phyloP scores from a whole-genome alignment of 64 coral and sea anemone genomes.

The Porites lutea region DNA sequence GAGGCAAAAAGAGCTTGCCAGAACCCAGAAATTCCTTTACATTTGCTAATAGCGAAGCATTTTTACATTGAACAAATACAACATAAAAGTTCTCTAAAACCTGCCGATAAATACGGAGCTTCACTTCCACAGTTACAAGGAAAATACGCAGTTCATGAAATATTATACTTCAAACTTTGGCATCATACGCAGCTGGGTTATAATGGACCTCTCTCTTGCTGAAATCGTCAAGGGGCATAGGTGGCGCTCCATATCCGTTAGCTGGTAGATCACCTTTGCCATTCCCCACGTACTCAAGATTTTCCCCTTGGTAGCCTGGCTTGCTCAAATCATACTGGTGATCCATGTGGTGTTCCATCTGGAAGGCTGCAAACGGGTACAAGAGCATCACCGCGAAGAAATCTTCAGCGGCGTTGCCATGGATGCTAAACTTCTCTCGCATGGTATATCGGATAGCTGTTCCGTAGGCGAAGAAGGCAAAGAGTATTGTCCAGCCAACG shows the following conservation, averaged over 20 bases:
- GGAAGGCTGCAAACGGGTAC: constrained; percentile 61
- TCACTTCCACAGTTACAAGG: too few species aligned
- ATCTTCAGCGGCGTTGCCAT: constrained; percentile 62
- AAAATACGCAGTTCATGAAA: too few species aligned
- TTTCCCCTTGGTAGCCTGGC: background rate
- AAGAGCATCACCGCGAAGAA: constrained; percentile 67
- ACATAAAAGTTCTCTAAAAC: too few species aligned
- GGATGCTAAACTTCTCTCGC: background rate
- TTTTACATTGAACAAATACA: too few species aligned
- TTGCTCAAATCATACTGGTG: background rate
- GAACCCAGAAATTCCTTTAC: too few species aligned
- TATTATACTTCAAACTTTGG: too few species aligned
- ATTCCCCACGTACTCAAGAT: background rate
- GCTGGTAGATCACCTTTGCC: background rate
- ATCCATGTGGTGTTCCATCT: constrained; percentile 73
- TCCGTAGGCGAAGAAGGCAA: constrained; percentile 34
- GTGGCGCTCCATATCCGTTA: background rate
- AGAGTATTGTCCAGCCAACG: constrained; percentile 10
- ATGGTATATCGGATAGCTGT: constrained; percentile 28
- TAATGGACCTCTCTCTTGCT: background rate
- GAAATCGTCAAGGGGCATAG: background rate
- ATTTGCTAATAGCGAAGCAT: too few species aligned
- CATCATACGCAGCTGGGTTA: background rate
- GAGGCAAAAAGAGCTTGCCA: too few species aligned
- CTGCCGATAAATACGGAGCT: too few species aligned